Conservation (phyloP, 2,888 invertebrate species). For the Lepidochrysops patricia region DNA sequence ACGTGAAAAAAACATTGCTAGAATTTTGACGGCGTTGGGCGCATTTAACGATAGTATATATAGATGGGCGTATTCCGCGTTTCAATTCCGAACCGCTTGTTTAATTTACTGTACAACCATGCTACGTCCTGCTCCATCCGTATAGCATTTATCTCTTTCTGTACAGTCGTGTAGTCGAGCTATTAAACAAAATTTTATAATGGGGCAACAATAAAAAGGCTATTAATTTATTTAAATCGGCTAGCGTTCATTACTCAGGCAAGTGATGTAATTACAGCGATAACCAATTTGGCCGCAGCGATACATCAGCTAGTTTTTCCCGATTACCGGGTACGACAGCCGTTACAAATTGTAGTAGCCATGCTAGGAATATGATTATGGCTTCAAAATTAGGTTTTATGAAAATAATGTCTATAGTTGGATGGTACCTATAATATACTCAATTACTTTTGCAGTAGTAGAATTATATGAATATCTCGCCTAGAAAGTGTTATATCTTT, state of each 20-base stretch:
- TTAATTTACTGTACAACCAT: not conserved
- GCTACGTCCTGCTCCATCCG: not conserved
- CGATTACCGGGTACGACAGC: slow-evolving; percentile 27
- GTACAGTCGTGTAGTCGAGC: not conserved
- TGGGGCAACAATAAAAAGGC: not conserved
- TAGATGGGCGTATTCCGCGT: too few relatives aligned
- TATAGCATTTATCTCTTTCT: not conserved
- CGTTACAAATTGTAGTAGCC: slow-evolving; percentile 16
- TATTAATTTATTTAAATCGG: slow-evolving; percentile 19
- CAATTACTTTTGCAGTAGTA: not conserved
- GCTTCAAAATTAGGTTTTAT: not conserved
- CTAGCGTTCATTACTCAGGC: slow-evolving; percentile 9
- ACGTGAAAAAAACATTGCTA: too few relatives aligned
- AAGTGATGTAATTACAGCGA: slow-evolving; percentile 21
- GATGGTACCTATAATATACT: not conserved
- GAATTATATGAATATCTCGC: too few relatives aligned
- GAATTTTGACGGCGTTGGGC: too few relatives aligned
- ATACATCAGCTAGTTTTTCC: slow-evolving; percentile 33
- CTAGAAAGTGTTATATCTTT: too few relatives aligned
- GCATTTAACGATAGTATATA: too few relatives aligned
- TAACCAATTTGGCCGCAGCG: slow-evolving; percentile 23
- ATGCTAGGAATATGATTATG: not conserved
- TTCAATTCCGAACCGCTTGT: not conserved
- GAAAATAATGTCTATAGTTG: not conserved
- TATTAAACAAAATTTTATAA: not conserved